Percentiles rank a stretch among this genome's conserved stretches.
These are phyloP conservation scores for Acipenser oxyrinchus DNA, from an alignment of 2,797 vertebrate species.

Conservation along the genomic window DNA sequence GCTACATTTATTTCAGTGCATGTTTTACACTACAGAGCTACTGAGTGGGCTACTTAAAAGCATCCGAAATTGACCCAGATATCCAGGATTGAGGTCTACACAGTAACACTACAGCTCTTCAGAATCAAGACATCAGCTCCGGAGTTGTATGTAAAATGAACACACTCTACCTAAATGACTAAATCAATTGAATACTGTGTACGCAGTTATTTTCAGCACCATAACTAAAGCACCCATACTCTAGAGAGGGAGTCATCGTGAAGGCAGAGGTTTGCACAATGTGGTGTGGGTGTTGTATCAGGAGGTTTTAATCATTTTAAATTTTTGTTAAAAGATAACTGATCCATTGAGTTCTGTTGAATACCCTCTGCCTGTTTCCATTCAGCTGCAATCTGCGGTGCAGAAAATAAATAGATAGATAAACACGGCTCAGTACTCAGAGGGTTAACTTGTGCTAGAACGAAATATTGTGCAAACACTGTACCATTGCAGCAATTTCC, in stretches of 20 bases:
- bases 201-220: not conserved
- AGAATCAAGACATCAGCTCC: too few relatives aligned
- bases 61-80: too few relatives aligned
- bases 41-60: too few relatives aligned
- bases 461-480: conserved; percentile 34
- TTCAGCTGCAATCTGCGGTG: too few relatives aligned
- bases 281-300: conserved; percentile 6
- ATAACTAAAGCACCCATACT: not conserved
- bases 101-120: too few relatives aligned
- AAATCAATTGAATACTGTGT: not conserved
- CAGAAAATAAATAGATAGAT: not conserved
- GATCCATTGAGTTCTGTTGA: not conserved
- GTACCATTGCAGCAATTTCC: conserved; percentile 37
- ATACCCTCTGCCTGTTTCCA: not conserved
- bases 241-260: not conserved
- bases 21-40: not conserved
- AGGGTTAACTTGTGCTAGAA: conserved; percentile 59
- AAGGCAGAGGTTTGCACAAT: conserved; percentile 2
- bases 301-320: not conserved
- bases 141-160: not conserved
- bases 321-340: not conserved
- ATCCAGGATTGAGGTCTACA: too few relatives aligned
- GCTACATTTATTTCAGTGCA: conserved; percentile 1
- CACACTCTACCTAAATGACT: not conserved
- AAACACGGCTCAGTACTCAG: conserved; percentile 44